phyloP scores from a whole-genome alignment of 2,113 vertebrate species.

The Thunnus thynnus region DNA sequence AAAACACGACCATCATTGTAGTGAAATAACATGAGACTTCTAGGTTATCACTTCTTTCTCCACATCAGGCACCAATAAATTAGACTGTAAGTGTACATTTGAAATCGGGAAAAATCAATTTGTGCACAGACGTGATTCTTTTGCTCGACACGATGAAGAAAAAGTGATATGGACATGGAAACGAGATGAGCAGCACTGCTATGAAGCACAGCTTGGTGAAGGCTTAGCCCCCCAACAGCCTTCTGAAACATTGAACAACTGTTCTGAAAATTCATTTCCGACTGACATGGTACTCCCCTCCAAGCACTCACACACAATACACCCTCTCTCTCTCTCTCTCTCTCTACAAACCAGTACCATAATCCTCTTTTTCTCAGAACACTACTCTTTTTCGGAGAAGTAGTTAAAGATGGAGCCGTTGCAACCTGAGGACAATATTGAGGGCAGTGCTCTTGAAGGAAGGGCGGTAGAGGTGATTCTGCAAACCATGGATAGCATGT shows the following conservation, averaged over 20 bases:
- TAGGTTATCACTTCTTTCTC: neutral
- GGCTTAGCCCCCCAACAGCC: neutral
- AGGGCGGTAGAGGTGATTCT: slow-evolving; percentile 24
- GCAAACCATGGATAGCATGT: slow-evolving; percentile 13
- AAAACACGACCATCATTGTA: too few relatives aligned
- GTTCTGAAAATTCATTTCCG: slow-evolving; percentile 13
- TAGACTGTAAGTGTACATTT: too few relatives aligned
- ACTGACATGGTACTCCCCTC: neutral
- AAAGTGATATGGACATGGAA: neutral
- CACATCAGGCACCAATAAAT: neutral
- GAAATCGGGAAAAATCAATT: too few relatives aligned
- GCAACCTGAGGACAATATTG: slow-evolving; percentile 33
- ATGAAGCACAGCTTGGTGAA: neutral
- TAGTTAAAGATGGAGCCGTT: slow-evolving; percentile 5
- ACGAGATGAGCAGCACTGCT: neutral
- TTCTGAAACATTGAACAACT: slow-evolving; percentile 19
- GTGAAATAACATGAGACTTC: too few relatives aligned
- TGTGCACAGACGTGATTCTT: neutral
- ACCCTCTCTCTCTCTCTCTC: neutral
- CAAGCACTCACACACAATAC: neutral
- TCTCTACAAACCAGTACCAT: slow-evolving; percentile 8
- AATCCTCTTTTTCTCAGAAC: slow-evolving; percentile 56
- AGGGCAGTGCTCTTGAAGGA: slow-evolving; percentile 22
- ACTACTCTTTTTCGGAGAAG: slow-evolving; percentile 33
- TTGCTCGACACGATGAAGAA: neutral